phyloP scores from a whole-genome alignment of 2,888 invertebrate genomes.

The Clepsis dumicolana region DNA sequence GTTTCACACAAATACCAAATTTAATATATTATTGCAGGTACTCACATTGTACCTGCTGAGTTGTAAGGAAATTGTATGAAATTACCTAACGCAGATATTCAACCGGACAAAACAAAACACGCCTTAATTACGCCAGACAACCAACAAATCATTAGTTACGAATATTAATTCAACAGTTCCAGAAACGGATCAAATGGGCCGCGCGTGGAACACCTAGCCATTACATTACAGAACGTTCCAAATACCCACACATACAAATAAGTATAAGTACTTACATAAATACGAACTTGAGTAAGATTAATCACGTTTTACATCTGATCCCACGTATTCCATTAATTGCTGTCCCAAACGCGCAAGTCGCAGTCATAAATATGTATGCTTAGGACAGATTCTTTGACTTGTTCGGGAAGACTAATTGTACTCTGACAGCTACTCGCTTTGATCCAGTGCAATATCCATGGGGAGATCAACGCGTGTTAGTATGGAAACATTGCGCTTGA shows the following conservation, averaged over 20 bases:
- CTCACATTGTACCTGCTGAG: no score
- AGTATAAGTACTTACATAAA: slow-evolving; percentile 40
- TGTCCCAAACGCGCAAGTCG: slow-evolving; percentile 43
- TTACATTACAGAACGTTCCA: slow-evolving; percentile 16
- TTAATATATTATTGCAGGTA: no score
- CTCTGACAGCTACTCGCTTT: slow-evolving; percentile 36
- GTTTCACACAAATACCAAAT: no score
- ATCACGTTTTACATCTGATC: slow-evolving; percentile 51
- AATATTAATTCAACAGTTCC: neutral
- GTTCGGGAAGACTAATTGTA: slow-evolving; percentile 36
- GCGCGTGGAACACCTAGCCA: neutral
- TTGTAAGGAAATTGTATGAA: no score
- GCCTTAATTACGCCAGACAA: neutral
- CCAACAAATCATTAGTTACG: neutral
- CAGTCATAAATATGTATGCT: slow-evolving; percentile 42
- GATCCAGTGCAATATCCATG: slow-evolving; percentile 26
- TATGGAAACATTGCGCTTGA: neutral
- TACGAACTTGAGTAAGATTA: slow-evolving; percentile 49
- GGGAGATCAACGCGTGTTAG: slow-evolving; percentile 14
- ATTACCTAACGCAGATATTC: no score
- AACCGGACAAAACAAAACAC: neutral
- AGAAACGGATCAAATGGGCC: neutral
- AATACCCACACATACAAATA: slow-evolving; percentile 7
- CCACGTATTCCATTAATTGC: slow-evolving; percentile 44
- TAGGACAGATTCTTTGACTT: slow-evolving; percentile 40